These are phyloP conservation scores for Chaetophractus vellerosus DNA, from an alignment of 2,797 vertebrate genomes.

Conservation along the genomic window DNA sequence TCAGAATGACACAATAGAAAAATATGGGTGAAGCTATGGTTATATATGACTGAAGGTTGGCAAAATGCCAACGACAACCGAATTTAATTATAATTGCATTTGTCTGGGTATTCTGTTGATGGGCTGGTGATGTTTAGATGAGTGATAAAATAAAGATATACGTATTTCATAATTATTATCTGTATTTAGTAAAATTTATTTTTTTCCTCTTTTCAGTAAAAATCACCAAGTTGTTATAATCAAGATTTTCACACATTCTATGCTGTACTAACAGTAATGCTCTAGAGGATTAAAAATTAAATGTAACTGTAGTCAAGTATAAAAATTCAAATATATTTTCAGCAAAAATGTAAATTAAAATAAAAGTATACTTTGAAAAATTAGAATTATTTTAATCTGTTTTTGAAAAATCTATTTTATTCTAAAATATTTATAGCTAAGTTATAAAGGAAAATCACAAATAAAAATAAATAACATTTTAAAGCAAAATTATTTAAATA, in stretches of 20 bases:
- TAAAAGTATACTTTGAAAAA: slow-evolving; percentile 30
- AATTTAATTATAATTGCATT: slow-evolving; percentile 65
- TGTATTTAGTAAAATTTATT: slow-evolving; percentile 22
- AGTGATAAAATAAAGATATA: slow-evolving; percentile 38
- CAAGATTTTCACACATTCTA: slow-evolving; percentile 40
- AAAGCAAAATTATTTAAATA: slow-evolving; percentile 63
- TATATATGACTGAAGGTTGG: slow-evolving; percentile 61
- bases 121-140: slow-evolving; percentile 36
- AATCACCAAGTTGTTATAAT: slow-evolving; percentile 50
- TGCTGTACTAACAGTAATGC: background rate
- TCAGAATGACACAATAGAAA: slow-evolving; percentile 24
- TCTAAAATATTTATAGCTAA: slow-evolving; percentile 49
- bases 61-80: slow-evolving; percentile 62
- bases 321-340: slow-evolving; percentile 39
- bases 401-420: slow-evolving; percentile 23
- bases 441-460: slow-evolving; percentile 52
- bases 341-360: slow-evolving; percentile 51
- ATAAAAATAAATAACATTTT: slow-evolving; percentile 16
- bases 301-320: background rate
- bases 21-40: slow-evolving; percentile 36
- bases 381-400: background rate
- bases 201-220: slow-evolving; percentile 53
- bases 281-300: slow-evolving; percentile 40
- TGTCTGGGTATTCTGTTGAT: slow-evolving; percentile 30
- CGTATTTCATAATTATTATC: background rate